Percentiles rank a stretch among this genome's conserved stretches.
These are phyloP conservation scores for Morpho helenor DNA, from an alignment of 2,888 invertebrate species.

Conservation along the genomic window DNA sequence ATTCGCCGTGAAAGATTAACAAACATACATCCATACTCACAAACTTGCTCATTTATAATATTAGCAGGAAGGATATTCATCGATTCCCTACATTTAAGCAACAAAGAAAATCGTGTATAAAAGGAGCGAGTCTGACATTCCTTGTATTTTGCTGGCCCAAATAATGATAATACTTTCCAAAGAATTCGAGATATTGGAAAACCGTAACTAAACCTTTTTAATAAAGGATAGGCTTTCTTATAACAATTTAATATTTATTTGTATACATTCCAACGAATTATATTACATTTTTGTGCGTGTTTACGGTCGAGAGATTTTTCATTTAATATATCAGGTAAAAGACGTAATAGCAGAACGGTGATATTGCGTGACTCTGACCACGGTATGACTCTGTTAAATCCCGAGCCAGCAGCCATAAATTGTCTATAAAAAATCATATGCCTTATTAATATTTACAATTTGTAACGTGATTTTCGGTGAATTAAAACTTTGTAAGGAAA, in stretches of 20 bases:
- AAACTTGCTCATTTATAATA: too few species aligned
- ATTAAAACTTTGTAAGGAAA: too few species aligned
- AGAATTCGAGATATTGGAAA: conserved; percentile 57
- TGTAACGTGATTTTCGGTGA: too few species aligned
- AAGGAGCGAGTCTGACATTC: conserved; percentile 38
- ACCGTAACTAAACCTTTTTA: conserved; percentile 47
- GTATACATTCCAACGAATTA: conserved; percentile 11
- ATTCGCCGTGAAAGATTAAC: too few species aligned
- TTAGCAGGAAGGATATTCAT: too few species aligned
- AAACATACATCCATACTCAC: too few species aligned
- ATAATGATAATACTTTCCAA: conserved; percentile 43
- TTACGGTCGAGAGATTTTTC: background rate
- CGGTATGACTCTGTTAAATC: too few species aligned
- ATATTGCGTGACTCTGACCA: too few species aligned
- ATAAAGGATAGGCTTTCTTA: conserved; percentile 49
- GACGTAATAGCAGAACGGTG: background rate
- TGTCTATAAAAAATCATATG: too few species aligned
- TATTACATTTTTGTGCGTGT: conserved; percentile 16
- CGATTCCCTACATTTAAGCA: background rate
- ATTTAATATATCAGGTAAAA: background rate
- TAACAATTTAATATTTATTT: conserved; percentile 30
- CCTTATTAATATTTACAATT: too few species aligned
- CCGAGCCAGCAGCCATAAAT: too few species aligned
- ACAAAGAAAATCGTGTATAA: conserved; percentile 7
- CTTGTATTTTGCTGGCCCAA: conserved; percentile 41